Conservation (phyloP, 2,888 invertebrate species). For the Orchesella flavescens region DNA sequence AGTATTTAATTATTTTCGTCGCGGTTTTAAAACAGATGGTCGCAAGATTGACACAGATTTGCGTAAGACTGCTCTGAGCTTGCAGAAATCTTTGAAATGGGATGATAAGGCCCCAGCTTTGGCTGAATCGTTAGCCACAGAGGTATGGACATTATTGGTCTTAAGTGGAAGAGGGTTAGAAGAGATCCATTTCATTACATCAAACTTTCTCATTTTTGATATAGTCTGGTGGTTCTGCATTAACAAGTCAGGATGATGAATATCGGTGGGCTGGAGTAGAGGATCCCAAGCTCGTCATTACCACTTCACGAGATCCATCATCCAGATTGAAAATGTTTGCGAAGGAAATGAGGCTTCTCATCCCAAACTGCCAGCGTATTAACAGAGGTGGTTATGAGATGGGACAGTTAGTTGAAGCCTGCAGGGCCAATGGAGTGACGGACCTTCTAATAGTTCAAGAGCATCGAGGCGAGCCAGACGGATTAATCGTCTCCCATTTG, state of each 20-base stretch:
- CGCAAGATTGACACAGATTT: slow-evolving; percentile 89
- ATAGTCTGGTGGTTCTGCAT: too few species aligned
- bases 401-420: slow-evolving; percentile 93
- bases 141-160: too few species aligned
- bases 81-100: slow-evolving; percentile 91
- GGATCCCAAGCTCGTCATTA: slow-evolving; percentile 98
- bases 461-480: slow-evolving; percentile 87
- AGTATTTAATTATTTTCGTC: too few species aligned
- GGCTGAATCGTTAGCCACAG: too few species aligned
- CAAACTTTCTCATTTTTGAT: too few species aligned
- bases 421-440: slow-evolving; percentile 95
- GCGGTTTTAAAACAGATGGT: too few species aligned
- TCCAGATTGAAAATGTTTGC: slow-evolving; percentile 96
- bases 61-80: slow-evolving; percentile 84
- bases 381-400: slow-evolving; percentile 98
- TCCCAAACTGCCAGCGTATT: slow-evolving; percentile 97
- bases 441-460: slow-evolving; percentile 97
- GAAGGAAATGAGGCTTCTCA: slow-evolving; percentile 93
- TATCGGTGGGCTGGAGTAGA: slow-evolving; percentile 98
- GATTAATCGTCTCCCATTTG: slow-evolving; percentile 90
- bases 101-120: slow-evolving; percentile 92
- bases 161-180: too few species aligned
- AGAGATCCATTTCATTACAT: too few species aligned
- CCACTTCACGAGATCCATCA: slow-evolving; percentile 97
- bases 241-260: slow-evolving; percentile 94